Base-by-base conservation (phyloP, 2,113 vertebrate species). In the human (Homo sapiens) region DNA sequence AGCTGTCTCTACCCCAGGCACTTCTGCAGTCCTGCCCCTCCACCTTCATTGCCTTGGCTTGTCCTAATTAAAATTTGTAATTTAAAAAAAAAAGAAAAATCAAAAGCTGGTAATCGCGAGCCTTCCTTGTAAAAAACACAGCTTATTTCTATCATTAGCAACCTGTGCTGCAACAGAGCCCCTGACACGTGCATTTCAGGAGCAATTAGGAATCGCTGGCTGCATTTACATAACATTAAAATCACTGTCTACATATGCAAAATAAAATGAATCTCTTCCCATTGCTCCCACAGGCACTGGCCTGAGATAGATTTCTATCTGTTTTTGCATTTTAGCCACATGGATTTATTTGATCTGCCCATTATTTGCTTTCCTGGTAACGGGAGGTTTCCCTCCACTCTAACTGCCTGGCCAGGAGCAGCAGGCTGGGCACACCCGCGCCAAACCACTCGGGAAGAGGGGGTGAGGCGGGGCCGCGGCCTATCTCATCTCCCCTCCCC, bases 151-250 rank as follows among this genome's bases (percentile, higher is more conserved):
- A 97, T 98, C 98, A 98, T 97, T 96, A 89, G 98, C 98, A 97
- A 98, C 97, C 96, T 98, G 98, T 95, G 96, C 97, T 98, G 98
- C 98, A 98, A 84, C 94, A 97, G 97, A 97, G 97, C 93, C 97
- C 27, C 92, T 98, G 98, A 98, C 98, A 98, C 82, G 57, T 95
- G 87, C 97, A 96, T 98, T 98, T 98, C 98, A 98, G 97, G 98
- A 97, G 86, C 98, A 96, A 98, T 96, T 97, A 98, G 98, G 98
- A 98, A 98, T 98, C 96, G 75, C 97, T 85, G 95, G 91, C 92
- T 98, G 83, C 93, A 98, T 98, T 98, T 98, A 98, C 98, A 98
- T 98, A 98, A 98, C 97, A 98, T 98, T 98, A 98, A 98, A 98
- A 98, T 98, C 98, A 96, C 98, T 98, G 98, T 98, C 98, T 98